A percentile compares a stretch with the other conserved stretches of the same genome.
These are phyloP conservation scores for Sorex maritimensis DNA, from an alignment of 2,797 vertebrate genomes.

Conservation along the genomic window DNA sequence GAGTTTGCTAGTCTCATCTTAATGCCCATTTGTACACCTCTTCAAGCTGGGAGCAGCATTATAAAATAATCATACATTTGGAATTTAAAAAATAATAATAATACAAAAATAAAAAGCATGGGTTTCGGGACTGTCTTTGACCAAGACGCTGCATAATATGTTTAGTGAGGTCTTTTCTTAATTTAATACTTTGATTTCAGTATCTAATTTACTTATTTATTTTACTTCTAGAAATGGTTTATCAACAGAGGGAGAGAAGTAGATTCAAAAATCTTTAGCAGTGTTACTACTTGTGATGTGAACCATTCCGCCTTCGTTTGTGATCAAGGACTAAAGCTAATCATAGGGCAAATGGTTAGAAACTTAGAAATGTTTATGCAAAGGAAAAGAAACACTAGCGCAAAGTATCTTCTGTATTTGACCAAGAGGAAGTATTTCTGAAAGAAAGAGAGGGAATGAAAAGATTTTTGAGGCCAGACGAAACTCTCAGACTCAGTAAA, in stretches of 20 bases:
- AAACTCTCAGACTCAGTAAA: background rate
- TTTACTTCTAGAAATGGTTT: too few relatives aligned
- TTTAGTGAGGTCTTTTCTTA: background rate
- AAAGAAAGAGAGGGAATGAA: background rate
- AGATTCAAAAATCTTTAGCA: background rate
- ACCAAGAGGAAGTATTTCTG: background rate
- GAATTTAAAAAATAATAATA: background rate
- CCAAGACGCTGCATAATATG: background rate
- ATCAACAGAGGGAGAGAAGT: background rate
- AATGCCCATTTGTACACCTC: conserved; percentile 66
- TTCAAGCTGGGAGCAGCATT: background rate
- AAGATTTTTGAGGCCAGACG: background rate
- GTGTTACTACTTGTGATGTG: background rate
- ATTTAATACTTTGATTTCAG: conserved; percentile 6
- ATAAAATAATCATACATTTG: conserved; percentile 61
- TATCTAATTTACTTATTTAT: too few relatives aligned
- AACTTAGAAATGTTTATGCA: conserved; percentile 28
- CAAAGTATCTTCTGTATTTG: background rate
- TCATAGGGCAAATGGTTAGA: background rate
- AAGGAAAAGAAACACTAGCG: background rate
- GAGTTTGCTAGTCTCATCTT: conserved; percentile 68
- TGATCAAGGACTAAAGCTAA: conserved; percentile 9
- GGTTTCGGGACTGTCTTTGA: conserved; percentile 19
- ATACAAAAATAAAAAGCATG: background rate
- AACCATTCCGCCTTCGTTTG: background rate